phyloP scores from a whole-genome alignment of 1,140 invertebrate species.

The Maniola jurtina region DNA sequence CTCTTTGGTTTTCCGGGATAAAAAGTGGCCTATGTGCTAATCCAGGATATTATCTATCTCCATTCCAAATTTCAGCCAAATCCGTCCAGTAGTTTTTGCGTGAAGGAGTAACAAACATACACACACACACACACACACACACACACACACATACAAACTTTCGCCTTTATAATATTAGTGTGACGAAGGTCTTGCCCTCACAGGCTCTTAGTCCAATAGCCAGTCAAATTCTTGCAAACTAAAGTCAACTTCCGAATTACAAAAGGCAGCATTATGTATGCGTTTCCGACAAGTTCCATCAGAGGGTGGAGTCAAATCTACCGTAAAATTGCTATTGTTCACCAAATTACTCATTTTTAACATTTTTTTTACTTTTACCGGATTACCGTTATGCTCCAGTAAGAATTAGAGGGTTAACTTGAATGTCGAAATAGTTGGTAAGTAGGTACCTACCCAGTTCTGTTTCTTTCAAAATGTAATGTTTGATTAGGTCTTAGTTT shows the following conservation, averaged over 20 bases:
- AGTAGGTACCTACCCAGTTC: neutral
- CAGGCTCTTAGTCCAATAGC: too few species aligned
- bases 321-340: slow-evolving; percentile 67
- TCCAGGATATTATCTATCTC: too few species aligned
- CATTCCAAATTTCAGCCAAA: too few species aligned
- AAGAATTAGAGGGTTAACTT: slow-evolving; percentile 32
- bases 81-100: too few species aligned
- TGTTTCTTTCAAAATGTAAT: neutral
- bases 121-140: too few species aligned
- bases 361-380: slow-evolving; percentile 30
- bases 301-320: slow-evolving; percentile 53
- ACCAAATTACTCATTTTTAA: slow-evolving; percentile 54
- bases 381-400: slow-evolving; percentile 34
- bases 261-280: neutral
- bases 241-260: neutral
- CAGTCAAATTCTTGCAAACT: too few species aligned
- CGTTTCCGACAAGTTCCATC: slow-evolving; percentile 37
- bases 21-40: too few species aligned
- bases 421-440: slow-evolving; percentile 8
- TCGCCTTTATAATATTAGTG: too few species aligned
- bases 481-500: neutral
- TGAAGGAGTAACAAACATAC: too few species aligned
- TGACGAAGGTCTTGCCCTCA: too few species aligned
- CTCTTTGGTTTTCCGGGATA: too few species aligned
- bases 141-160: too few species aligned